Percentiles rank a stretch among this genome's conserved stretches.
Evolutionary conservation across 2,797 vertebrate genomes (phyloP).

Genomic region (Hipposideros larvatus): DNA sequence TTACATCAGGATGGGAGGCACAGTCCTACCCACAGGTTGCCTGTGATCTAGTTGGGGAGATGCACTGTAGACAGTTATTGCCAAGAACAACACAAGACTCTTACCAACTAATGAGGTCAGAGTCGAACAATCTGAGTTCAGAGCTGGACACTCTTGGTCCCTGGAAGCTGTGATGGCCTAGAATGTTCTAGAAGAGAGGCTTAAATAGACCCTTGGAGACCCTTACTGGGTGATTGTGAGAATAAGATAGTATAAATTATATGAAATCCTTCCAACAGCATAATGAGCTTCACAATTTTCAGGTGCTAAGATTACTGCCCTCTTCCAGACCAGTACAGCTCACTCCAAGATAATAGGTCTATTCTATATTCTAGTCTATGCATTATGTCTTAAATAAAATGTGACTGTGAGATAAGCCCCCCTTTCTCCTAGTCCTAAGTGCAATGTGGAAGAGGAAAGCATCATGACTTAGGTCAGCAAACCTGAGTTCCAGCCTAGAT

Average conservation of each 20-base stretch:
- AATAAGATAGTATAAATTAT: not conserved
- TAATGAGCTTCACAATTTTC: not conserved
- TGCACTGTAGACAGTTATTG: not conserved
- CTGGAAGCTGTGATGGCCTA: not conserved
- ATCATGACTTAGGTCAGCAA: not conserved
- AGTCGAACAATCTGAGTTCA: not conserved
- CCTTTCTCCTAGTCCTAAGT: not conserved
- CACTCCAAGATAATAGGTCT: no score
- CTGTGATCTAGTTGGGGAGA: not conserved
- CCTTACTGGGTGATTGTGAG: not conserved
- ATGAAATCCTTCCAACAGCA: not conserved
- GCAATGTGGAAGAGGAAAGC: not conserved
- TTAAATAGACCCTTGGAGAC: not conserved
- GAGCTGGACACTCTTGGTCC: not conserved
- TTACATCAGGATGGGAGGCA: not conserved
- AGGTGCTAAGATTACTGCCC: not conserved
- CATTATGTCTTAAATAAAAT: not conserved
- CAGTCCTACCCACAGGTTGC: not conserved
- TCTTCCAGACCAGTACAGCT: not conserved
- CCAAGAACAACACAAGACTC: not conserved
- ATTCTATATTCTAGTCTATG: not conserved
- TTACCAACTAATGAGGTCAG: not conserved
- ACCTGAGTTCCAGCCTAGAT: not conserved
- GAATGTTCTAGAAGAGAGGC: not conserved
- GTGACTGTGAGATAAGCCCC: fast-evolving